phyloP scores from a whole-genome alignment of 2,888 invertebrate species.

The Apomyelois bistriatella region DNA sequence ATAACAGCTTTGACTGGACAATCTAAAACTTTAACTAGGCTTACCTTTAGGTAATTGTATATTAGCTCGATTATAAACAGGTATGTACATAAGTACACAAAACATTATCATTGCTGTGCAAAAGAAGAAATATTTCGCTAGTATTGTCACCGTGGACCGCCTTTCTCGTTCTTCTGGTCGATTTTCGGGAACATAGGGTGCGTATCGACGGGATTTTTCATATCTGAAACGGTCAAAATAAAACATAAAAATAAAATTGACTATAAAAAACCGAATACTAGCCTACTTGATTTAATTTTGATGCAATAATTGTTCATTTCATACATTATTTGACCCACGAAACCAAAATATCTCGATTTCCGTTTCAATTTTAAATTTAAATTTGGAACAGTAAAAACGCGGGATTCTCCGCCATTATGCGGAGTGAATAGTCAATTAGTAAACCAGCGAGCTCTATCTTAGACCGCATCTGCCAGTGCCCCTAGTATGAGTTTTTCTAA shows the following conservation, averaged over 20 bases:
- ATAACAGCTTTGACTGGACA: neutral
- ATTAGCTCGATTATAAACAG: constrained; percentile 66
- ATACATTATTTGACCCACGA: no score
- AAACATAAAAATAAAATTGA: neutral
- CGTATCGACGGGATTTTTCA: constrained; percentile 35
- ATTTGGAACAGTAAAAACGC: no score
- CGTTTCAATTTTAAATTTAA: no score
- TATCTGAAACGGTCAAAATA: constrained; percentile 28
- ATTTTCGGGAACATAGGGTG: constrained; percentile 34
- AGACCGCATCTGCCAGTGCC: no score
- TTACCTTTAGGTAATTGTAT: constrained; percentile 46
- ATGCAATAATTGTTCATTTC: no score
- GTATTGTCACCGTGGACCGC: constrained; percentile 49
- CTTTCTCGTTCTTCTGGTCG: constrained; percentile 41
- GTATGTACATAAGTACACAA: constrained; percentile 68
- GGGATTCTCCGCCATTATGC: no score
- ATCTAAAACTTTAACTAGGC: neutral
- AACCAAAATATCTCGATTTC: no score
- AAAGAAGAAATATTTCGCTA: constrained; percentile 64
- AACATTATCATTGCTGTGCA: constrained; percentile 66
- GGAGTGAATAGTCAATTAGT: no score
- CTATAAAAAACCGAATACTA: neutral
- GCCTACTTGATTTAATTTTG: no score
- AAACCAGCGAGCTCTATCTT: no score
- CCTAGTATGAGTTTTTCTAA: no score